Evolutionary conservation across 92 coral and sea anemone genomes (phyloP).

Genomic region (Phenganax stokvisi): DNA sequence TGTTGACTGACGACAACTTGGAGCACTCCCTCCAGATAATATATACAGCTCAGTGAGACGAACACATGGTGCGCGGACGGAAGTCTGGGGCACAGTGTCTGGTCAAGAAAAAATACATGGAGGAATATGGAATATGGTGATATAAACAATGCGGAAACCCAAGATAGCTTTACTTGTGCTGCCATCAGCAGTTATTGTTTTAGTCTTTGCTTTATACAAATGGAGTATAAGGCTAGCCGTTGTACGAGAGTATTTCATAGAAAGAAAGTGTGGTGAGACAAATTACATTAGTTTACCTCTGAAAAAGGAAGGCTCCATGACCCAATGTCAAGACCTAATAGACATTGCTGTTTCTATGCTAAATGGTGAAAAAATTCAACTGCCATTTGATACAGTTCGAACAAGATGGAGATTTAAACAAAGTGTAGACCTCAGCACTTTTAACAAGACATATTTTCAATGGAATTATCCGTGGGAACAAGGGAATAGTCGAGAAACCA

Average conservation of each 20-base stretch:
- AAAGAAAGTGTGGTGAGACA: conserved; percentile 3
- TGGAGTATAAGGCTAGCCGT: background rate
- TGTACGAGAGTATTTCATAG: conserved; percentile 26
- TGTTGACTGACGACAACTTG: no score
- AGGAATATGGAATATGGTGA: background rate
- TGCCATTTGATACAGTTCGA: conserved; percentile 7
- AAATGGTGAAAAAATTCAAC: conserved; percentile 32
- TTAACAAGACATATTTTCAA: background rate
- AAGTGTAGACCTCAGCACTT: conserved; percentile 18
- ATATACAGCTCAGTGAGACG: no score
- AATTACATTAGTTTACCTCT: background rate
- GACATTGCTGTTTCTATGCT: conserved; percentile 25
- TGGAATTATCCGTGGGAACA: conserved; percentile 37
- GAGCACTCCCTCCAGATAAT: no score
- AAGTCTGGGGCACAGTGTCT: background rate
- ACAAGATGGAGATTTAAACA: conserved; percentile 34
- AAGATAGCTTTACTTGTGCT: background rate
- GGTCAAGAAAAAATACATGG: background rate
- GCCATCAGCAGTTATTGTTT: background rate
- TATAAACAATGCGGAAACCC: background rate
- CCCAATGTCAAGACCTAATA: background rate
- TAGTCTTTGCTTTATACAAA: conserved; percentile 5
- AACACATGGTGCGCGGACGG: background rate
- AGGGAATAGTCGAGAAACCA: conserved; percentile 17
- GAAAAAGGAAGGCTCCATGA: background rate